Base-by-base conservation (phyloP, 1,140 invertebrate genomes). In the Olivierus martensii region DNA sequence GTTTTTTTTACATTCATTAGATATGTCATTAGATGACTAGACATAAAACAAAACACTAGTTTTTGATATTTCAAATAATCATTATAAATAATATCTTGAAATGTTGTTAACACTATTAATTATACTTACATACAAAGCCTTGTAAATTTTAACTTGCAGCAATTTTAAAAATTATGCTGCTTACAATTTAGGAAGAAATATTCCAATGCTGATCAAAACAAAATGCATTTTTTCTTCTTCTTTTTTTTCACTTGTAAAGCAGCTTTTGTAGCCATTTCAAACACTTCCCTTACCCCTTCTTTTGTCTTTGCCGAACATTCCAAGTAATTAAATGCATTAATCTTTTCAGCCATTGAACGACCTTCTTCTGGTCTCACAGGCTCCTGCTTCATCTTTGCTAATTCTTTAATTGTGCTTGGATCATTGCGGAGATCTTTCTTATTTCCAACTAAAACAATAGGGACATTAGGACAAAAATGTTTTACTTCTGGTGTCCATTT, bases 401-500 rank as follows among this genome's bases (percentile, higher is more conserved):
- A 60, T 53, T 75, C 72, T 47, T 67, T 62, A 46, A 67, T 68
- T 14, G 70, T 74, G 48, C 63, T 68, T 38, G 67, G 65, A 45
- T 73, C 69, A 49, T 65, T 65, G 9, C 70, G 60, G 14, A 73
- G 51, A 56, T 71, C 68, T 38, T 94, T 95, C 73, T 96, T 96
- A 76, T 95, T 96, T 60, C 91, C 92, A 65, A 98, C 92, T 61
- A 98, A 77, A 65, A 96, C 91, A 58, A 95, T 94, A 61, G 93
- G 93, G 60, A 95, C 90, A 71, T 92, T 91, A 56, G 93, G 93
- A 73, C 92, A 96, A 71, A 94, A 94, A 71, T 97, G 93, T 71
- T 93, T 91, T 39, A 94, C 87, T 74, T 94, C 91, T 45, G 90
- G 90, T 51, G 88, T 93, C 90, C 90, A 94, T 75, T 94, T 94